Base-by-base conservation (phyloP, 2,797 vertebrate genomes). In the Pachyuromys duprasi region DNA sequence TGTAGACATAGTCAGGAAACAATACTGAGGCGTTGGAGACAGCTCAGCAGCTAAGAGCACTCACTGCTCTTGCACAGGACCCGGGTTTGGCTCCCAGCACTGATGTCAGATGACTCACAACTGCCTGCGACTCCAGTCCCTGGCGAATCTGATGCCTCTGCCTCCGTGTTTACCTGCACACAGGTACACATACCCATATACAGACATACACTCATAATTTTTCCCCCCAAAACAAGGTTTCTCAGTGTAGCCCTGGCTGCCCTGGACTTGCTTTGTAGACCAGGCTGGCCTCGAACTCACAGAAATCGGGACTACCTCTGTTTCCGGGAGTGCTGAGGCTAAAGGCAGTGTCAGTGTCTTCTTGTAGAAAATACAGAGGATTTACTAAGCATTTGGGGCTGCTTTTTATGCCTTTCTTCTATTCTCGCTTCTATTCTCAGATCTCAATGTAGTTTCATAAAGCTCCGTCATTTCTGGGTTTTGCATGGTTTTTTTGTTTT, bases 351-450 rank as follows among this genome's bases (percentile, higher is more conserved):
- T 8, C 12, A 26, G 33, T 55, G 49, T 49, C 57, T 33, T 62
- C 78, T 86, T 62, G 78, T 17, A n/a, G 69, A 93, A 53, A 91
- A 39, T 2, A 36, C 5, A 20, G 1, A 91, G 12, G 18, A 33
- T 74, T 94, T 65, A 39, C 9, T 4, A 53, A 80, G 17, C 3
- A 75, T 22, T 60, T 42, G 69, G 33, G 4, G 5, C 24, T 88
- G 33, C n/a, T 63, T 65, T 88, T 65, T 72, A 62, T 78, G n/a
- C 45, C 86, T 87, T 92, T 62, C n/a, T 79, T n/a, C 57, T n/a
- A 55, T 86, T 67, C 8, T 75, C 45, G 49, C 49, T 31, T 70
- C 33, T 42, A 33, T 72, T 39, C 60, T 89, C 45, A 31, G 72
- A 65, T 63, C 55, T 84, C 72, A 14, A n/a, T 82, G 14, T 28